phyloP scores from a whole-genome alignment of 1,140 invertebrate genomes.

The Nasonia vitripennis region DNA sequence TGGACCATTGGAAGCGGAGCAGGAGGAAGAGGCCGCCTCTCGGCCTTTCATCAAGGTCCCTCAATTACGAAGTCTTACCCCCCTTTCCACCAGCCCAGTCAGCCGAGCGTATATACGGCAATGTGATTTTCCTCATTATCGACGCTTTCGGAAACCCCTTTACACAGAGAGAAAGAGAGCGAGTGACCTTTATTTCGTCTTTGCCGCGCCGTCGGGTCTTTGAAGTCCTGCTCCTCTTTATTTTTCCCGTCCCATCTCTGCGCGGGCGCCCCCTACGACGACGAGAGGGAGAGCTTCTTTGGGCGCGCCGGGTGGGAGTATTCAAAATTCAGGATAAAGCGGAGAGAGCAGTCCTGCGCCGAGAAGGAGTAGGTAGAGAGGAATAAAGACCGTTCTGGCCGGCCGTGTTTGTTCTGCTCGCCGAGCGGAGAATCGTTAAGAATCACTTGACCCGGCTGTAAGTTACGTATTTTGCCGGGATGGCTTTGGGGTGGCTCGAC shows the following conservation, averaged over 20 bases:
- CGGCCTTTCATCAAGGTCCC: constrained; percentile 8
- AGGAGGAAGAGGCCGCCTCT: neutral
- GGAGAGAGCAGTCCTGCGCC: neutral
- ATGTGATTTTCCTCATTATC: constrained; percentile 42
- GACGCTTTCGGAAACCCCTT: constrained; percentile 28
- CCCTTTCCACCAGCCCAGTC: neutral
- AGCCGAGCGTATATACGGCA: neutral
- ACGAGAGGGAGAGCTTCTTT: neutral
- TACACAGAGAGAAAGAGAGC: neutral
- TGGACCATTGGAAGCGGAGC: neutral
- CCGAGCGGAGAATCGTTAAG: neutral
- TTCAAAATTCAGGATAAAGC: constrained; percentile 3
- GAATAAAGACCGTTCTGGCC: neutral
- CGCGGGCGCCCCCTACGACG: too few species aligned
- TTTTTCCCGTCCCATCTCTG: neutral
- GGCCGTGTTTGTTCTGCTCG: neutral
- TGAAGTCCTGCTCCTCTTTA: neutral
- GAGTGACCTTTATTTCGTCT: constrained; percentile 3
- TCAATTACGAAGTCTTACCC: constrained; percentile 12
- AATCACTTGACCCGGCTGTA: neutral
- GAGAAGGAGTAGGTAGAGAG: neutral
- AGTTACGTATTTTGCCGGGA: neutral
- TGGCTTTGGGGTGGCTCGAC: neutral
- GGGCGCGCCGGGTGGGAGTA: neutral
- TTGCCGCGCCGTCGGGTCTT: neutral